These are phyloP conservation scores for Drosophila lacicola DNA, from an alignment of 2,888 invertebrate genomes.

Conservation along the genomic window DNA sequence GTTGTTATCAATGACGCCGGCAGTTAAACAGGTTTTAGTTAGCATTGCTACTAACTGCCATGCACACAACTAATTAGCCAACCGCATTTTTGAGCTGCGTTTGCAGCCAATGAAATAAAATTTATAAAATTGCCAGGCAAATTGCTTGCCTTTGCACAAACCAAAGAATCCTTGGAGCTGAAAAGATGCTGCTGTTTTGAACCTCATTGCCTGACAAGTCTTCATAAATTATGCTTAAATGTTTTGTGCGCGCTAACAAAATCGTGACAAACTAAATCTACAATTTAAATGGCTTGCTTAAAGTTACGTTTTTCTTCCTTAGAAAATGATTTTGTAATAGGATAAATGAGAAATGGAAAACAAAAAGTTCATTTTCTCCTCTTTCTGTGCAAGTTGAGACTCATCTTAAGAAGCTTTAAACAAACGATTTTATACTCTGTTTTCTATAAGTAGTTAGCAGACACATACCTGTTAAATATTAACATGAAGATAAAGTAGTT, in stretches of 20 bases:
- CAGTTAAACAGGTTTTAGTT: conserved; percentile 61
- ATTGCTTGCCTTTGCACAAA: not conserved
- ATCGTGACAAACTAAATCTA: conserved; percentile 57
- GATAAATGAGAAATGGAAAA: conserved; percentile 3
- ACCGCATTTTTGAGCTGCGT: conserved; percentile 51
- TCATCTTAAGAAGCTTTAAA: too few species aligned
- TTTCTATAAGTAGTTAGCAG: too few species aligned
- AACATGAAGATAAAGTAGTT: too few species aligned
- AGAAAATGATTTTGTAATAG: conserved; percentile 1
- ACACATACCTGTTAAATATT: too few species aligned
- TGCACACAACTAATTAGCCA: conserved; percentile 66
- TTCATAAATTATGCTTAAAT: conserved; percentile 48
- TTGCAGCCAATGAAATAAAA: conserved; percentile 36
- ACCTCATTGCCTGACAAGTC: conserved; percentile 42
- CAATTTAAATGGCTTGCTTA: conserved; percentile 35
- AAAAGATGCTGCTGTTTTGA: conserved; percentile 17
- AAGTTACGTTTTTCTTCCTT: not conserved
- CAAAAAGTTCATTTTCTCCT: not conserved
- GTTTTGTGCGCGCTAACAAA: conserved; percentile 15
- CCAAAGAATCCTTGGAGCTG: conserved; percentile 11
- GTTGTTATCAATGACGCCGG: conserved; percentile 67
- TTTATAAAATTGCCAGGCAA: conserved; percentile 41
- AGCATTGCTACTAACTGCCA: conserved; percentile 28
- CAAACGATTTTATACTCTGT: too few species aligned
- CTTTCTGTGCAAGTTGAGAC: not conserved